These are phyloP conservation scores for Heteromurus nitidus DNA, from an alignment of 2,888 invertebrate species.

Conservation along the genomic window DNA sequence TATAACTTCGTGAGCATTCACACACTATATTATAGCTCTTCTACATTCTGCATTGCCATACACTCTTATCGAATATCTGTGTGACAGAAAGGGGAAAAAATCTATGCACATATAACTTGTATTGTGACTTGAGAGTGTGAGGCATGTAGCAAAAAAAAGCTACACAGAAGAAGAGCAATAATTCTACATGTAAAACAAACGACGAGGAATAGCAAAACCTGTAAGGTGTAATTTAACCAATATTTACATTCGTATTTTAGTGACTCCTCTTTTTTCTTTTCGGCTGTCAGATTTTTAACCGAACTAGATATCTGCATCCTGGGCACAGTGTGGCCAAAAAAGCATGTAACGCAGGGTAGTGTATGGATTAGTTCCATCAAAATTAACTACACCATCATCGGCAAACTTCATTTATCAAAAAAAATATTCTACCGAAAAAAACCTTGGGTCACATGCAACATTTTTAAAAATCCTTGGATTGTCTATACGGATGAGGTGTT, in stretches of 20 bases:
- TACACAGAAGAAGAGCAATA: not conserved
- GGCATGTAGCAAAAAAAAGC: too few relatives aligned
- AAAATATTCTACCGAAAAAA: conserved; percentile 14
- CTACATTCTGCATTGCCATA: conserved; percentile 33
- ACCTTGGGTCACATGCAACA: conserved; percentile 27
- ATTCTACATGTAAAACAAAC: conserved; percentile 40
- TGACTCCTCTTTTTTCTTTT: conserved; percentile 59
- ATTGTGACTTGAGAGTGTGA: conserved; percentile 11
- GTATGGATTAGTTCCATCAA: conserved; percentile 26
- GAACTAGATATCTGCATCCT: conserved; percentile 48
- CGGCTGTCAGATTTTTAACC: conserved; percentile 64
- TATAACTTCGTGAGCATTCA: not conserved
- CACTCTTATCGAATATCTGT: conserved; percentile 28
- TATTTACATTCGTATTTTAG: conserved; percentile 61
- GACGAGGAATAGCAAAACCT: conserved; percentile 48
- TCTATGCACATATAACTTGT: conserved; percentile 2
- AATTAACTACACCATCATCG: conserved; percentile 37
- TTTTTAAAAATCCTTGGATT: conserved; percentile 54
- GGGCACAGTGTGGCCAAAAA: conserved; percentile 56
- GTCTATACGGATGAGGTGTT: conserved; percentile 37
- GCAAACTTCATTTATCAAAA: conserved; percentile 12
- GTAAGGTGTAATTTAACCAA: conserved; percentile 63
- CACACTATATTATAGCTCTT: not conserved
- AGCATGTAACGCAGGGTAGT: conserved; percentile 40
- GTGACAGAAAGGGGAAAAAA: conserved; percentile 28